Evolutionary conservation across 2,113 vertebrate genomes (phyloP).

Genomic region (Platichthys stellatus): DNA sequence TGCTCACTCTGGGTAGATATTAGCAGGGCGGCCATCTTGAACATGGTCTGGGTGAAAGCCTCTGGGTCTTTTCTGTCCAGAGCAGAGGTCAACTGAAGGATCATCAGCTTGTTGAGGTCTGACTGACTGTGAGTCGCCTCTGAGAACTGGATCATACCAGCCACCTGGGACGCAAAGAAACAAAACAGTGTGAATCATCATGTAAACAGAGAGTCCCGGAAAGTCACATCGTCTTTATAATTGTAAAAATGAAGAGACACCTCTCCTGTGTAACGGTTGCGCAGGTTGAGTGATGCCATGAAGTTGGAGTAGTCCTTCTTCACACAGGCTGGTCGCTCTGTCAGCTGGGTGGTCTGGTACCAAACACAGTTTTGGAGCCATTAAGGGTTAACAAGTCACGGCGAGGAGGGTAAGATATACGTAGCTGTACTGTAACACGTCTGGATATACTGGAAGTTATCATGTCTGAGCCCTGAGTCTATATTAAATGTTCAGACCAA

Average conservation of each 20-base stretch:
- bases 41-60: conserved; percentile 92
- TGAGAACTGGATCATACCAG: conserved; percentile 95
- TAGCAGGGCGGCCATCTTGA: conserved; percentile 94
- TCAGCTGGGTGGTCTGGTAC: conserved; percentile 88
- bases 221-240: not conserved
- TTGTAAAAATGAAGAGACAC: conserved; percentile 61
- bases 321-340: conserved; percentile 93
- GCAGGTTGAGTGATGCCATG: conserved; percentile 96
- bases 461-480: conserved; percentile 50
- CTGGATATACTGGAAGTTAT: conserved; percentile 30
- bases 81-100: conserved; percentile 88
- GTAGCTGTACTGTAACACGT: conserved; percentile 24
- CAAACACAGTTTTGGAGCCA: conserved; percentile 21
- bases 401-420: not conserved
- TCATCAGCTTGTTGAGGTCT: conserved; percentile 91
- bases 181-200: not conserved
- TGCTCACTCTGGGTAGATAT: conserved; percentile 91
- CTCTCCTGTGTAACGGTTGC: conserved; percentile 97
- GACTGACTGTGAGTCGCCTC: conserved; percentile 86
- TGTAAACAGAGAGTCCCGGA: not conserved
- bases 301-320: conserved; percentile 99
- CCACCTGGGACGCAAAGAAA: conserved; percentile 81
- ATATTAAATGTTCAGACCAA: conserved; percentile 70
- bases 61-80: conserved; percentile 84
- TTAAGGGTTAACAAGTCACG: not conserved